Evolutionary conservation across 2,797 vertebrate genomes (phyloP), one percentile per base, ranked within the genome.

Genomic region (Cheirogaleus major): DNA sequence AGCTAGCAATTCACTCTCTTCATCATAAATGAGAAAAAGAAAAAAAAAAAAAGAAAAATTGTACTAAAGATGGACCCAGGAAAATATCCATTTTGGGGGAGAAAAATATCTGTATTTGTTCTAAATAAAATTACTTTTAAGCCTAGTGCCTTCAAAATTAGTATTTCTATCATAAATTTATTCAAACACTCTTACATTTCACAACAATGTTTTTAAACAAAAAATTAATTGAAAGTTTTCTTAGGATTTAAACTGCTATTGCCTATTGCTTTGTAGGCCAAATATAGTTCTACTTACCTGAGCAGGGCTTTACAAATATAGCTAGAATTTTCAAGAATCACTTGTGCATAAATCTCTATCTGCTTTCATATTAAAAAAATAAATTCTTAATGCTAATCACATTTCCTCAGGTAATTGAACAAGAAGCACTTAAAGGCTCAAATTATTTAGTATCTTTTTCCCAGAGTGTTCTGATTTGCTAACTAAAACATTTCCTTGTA

Each of bases 401-500:
- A 86, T 69, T 72, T 82, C 57, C 20, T 92, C 23, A 85, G 59
- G 5, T 12, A 89, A 17, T 11, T 93, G 25, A 78, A 12, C 22
- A 82, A 90, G 4, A 48, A 32, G 4, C 30, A 86, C 12, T 92
- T 30, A 70, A 7, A 20, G 25, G 38, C 14, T 95, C 69, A 70
- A 89, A 41, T 4, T 38, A 10, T 82, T 92, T 50, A 6, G 0
- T 57, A 50, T 35, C 6, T 89, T 94, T 96, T 32, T 67, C 75
- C 65, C 79, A 90, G 11, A 95, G 30, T 86, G 92, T 96, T 52
- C 45, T 55, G 85, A 52, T 81, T 88, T 95, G 10, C 55, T 89
- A 7, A 94, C 23, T 82, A 75, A 97, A 96, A 11, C 0, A 52
- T 76, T 91, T 97, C 72, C 22, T 79, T 70, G 45, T 85, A 93